These are phyloP conservation scores for Aphelenchoides besseyi DNA, from an alignment of 1,140 invertebrate species.

Conservation along the genomic window DNA sequence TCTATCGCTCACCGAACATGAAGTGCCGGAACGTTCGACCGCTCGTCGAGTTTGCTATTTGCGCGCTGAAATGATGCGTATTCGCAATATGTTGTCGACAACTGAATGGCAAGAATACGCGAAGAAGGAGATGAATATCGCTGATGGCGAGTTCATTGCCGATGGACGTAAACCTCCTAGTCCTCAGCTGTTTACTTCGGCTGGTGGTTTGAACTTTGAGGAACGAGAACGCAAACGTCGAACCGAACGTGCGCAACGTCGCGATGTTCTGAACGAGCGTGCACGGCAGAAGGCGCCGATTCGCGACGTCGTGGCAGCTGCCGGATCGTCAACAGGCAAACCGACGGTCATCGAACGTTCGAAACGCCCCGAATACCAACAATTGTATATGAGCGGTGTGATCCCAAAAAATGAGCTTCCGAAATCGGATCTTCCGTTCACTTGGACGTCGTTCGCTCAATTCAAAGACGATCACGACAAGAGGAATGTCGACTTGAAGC, in stretches of 20 bases:
- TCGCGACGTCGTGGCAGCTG: background rate
- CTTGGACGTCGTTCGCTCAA: too few species aligned
- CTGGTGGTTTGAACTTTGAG: background rate
- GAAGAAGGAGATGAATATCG: background rate
- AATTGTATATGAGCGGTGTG: too few species aligned
- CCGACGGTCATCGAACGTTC: too few species aligned
- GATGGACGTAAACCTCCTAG: background rate
- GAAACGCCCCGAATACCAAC: too few species aligned
- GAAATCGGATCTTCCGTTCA: too few species aligned
- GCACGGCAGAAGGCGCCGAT: background rate
- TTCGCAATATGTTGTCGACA: slow-evolving; percentile 23
- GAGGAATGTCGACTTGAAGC: too few species aligned
- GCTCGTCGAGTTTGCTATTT: slow-evolving; percentile 33
- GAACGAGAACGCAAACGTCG: background rate
- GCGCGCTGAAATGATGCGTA: slow-evolving; percentile 40
- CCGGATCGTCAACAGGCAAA: background rate
- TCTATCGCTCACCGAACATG: too few species aligned
- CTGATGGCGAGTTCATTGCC: background rate
- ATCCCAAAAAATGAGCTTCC: too few species aligned
- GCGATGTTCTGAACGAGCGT: background rate
- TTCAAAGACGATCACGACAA: too few species aligned
- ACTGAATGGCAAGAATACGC: slow-evolving; percentile 35
- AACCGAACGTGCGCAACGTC: background rate
- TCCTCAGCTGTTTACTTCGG: background rate
- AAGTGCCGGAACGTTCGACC: background rate